Percentiles rank a stretch among this genome's conserved stretches.
Conservation (phyloP, 2,113 vertebrate species). For the Macaca nemestrina region DNA sequence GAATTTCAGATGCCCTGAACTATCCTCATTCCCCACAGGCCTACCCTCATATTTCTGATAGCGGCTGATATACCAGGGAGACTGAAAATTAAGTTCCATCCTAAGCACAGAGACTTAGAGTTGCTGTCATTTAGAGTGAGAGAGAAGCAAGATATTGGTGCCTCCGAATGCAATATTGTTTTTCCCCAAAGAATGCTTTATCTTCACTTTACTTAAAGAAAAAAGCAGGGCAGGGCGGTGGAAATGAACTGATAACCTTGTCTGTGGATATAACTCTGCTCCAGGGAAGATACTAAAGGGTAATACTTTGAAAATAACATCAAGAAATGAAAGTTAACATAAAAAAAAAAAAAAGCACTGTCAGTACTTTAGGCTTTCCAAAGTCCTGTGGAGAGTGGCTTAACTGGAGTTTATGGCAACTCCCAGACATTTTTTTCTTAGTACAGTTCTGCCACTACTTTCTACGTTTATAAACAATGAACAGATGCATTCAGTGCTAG, state of each 20-base stretch:
- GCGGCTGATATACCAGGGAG: neutral
- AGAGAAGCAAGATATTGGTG: neutral
- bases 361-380: conserved; percentile 25
- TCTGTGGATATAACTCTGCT: conserved; percentile 24
- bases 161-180: neutral
- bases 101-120: neutral
- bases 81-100: neutral
- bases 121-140: neutral
- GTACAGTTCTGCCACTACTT: neutral
- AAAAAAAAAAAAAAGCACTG: neutral
- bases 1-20: neutral
- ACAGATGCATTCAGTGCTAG: rapidly evolving
- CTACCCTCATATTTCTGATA: neutral
- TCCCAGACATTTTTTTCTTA: neutral
- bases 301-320: conserved; percentile 63
- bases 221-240: neutral
- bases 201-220: neutral
- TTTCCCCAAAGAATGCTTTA: neutral
- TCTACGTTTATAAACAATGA: neutral
- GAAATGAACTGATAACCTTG: conserved; percentile 66
- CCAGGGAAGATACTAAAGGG: conserved; percentile 32
- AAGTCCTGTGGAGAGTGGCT: conserved; percentile 14
- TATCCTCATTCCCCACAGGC: neutral
- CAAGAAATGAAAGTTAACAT: conserved; percentile 54
- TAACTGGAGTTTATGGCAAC: neutral